Base-by-base conservation (phyloP, 92 coral and sea anemone genomes). In the Diadumene lineata region DNA sequence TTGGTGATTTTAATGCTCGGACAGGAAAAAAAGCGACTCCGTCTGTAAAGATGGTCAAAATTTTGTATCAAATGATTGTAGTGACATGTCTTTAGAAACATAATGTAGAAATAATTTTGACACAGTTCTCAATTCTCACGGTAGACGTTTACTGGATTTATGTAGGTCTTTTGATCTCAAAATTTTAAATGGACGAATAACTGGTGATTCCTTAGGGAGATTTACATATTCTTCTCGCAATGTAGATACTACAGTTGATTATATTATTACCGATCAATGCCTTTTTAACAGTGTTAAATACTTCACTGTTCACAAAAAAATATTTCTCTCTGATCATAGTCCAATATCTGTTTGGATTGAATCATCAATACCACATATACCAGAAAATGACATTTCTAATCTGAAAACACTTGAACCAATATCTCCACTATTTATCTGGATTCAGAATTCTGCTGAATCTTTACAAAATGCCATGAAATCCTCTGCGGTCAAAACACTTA, bases 1-100 rank as follows among this genome's bases (percentile, higher is more conserved):
- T 65, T 9, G 86, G 86, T 23, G 82, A 81, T 56, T 76, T 76
- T 21, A 75, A 81, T 58, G 51, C 68, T 15, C 34, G 69, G 75
- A 82, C 1, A 50, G 76, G 25, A 76, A 24, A 22, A 16, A 29
- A 9, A 24, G 19, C 16, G 83, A 73, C 43, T 1, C 18, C 2
- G 66, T 73, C n/a, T 60, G 73, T 24, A 81, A 71, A 34, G 84
- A 69, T 24, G 84, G 79, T 0, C 43, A 71, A 19, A 56, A 69
- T 34, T 69, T 78, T 21, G 69, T 78, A 24, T 2, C 19, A 8
- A 78, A 78, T 34, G 82, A 79, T 10, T 44, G 70, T 29, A 34
- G 60, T 34, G 19, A 62, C 64, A 7, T 53, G 1, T 51, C 26
- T 11, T 25, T 50, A 27, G 11, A 74, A 4, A 63, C 16, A 11